Evolutionary conservation across 2,113 vertebrate genomes (phyloP).

Genomic region (Prunella fulvescens): DNA sequence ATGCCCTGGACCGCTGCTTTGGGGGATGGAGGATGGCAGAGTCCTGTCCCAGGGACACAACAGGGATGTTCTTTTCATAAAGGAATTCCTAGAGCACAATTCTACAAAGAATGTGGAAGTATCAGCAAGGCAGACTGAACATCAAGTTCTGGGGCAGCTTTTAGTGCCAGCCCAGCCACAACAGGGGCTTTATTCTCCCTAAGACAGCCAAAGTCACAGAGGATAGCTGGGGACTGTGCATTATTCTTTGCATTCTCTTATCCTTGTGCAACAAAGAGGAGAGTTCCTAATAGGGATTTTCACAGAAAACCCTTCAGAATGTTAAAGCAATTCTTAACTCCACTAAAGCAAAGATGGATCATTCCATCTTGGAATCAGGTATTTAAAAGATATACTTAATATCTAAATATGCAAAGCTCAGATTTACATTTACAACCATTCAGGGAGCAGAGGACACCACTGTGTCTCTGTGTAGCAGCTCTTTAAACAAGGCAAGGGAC

Average conservation of each 20-base stretch:
- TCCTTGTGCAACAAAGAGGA: neutral
- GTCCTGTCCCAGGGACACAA: neutral
- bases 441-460: neutral
- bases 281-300: neutral
- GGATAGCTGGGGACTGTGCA: neutral
- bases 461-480: neutral
- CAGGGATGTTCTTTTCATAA: neutral
- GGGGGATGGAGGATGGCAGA: neutral
- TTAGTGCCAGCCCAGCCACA: neutral
- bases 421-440: neutral
- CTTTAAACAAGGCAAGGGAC: neutral
- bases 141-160: neutral
- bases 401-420: neutral
- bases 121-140: neutral
- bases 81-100: neutral
- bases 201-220: neutral
- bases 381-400: neutral
- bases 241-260: neutral
- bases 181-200: neutral
- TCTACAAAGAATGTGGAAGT: neutral
- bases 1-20: neutral
- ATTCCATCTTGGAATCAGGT: neutral
- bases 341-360: neutral
- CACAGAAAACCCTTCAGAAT: slow-evolving; percentile 18
- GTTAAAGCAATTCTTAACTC: slow-evolving; percentile 3